phyloP scores from a whole-genome alignment of 2,797 vertebrate genomes.

The Phalloptychus januarius region DNA sequence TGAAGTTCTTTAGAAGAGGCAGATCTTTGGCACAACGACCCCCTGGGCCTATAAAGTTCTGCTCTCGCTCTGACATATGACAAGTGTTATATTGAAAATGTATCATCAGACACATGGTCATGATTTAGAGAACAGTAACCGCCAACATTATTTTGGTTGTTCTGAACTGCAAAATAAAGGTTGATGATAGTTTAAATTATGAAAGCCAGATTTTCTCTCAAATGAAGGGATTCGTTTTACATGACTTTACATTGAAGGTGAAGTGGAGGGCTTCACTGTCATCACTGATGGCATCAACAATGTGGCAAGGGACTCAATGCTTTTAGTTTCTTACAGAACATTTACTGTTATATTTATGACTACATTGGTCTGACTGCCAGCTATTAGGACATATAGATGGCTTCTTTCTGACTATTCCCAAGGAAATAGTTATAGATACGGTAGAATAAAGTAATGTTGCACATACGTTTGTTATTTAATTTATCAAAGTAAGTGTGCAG shows the following conservation, averaged over 20 bases:
- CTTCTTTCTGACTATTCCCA: not conserved
- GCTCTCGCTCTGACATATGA: slow-evolving; percentile 51
- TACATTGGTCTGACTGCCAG: not conserved
- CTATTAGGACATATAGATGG: not conserved
- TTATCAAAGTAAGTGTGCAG: slow-evolving; percentile 16
- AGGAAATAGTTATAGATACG: not conserved
- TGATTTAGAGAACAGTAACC: slow-evolving; percentile 32
- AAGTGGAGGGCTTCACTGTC: not conserved
- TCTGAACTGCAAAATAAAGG: not conserved
- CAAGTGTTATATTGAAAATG: slow-evolving; percentile 40
- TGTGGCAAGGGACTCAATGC: not conserved
- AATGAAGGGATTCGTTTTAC: not conserved
- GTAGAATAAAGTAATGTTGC: slow-evolving; percentile 18
- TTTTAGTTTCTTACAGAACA: not conserved
- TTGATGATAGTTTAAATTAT: not conserved
- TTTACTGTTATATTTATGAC: not conserved
- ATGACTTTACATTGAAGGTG: not conserved
- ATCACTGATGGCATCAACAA: not conserved
- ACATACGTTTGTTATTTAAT: slow-evolving; percentile 20
- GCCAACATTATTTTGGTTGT: slow-evolving; percentile 11
- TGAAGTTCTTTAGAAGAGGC: slow-evolving; percentile 43
- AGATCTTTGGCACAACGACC: slow-evolving; percentile 42
- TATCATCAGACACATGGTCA: slow-evolving; percentile 48
- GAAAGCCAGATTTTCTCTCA: not conserved
- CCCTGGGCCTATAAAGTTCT: slow-evolving; percentile 13